Evolutionary conservation across 1,140 invertebrate species (phyloP), one percentile per base, ranked within the genome.

Genomic region (Thrips palmi): DNA sequence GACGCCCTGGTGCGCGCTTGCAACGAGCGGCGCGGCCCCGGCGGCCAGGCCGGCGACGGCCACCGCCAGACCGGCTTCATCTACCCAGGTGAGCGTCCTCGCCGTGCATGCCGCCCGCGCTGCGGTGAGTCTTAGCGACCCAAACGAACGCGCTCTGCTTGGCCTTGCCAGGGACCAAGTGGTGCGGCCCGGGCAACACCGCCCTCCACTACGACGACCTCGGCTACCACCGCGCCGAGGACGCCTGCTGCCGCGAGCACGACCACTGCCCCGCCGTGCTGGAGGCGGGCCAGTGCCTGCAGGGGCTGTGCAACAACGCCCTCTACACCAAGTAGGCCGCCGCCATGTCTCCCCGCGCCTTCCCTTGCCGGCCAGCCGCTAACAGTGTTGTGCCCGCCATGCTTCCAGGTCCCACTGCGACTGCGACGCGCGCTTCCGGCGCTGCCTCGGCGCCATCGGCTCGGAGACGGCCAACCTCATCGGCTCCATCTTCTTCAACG

Each of bases 191-290:
- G 2, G 75, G 74, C 45, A 71, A 67, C 41, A 53, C 62, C 8
- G 70, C 76, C 1, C 46, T 45, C 0, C 62, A 64, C 34, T 75
- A 70, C 49, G 58, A 69, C 20, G 77, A 82, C 25, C 52, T 83
- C 17, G 78, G 78, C 0, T 49, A 56, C 3, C 68, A 76, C 48
- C 40, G 51, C 0, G 62, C 66, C 15, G 71, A 77, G 40, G 79
- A 84, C 51, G 55, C 57, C 1, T 85, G 79, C 44, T 83, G 80
- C 49, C 62, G 79, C 14, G 69, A 75, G 40, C 80, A 86, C 49
- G 80, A 86, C 54, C 63, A 70, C 45, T 86, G 81, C 43, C 67
- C 70, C 1, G n/a, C n/a, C n/a, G n/a, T n/a, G n/a, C 56, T 79
- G 22, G 50, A 48, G n/a, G 60, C 65, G 2, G 63, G 67, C 7